A percentile compares a stretch with the other conserved stretches of the same genome.
phyloP scores from a whole-genome alignment of 1,140 invertebrate species.

The Aphis gossypii region DNA sequence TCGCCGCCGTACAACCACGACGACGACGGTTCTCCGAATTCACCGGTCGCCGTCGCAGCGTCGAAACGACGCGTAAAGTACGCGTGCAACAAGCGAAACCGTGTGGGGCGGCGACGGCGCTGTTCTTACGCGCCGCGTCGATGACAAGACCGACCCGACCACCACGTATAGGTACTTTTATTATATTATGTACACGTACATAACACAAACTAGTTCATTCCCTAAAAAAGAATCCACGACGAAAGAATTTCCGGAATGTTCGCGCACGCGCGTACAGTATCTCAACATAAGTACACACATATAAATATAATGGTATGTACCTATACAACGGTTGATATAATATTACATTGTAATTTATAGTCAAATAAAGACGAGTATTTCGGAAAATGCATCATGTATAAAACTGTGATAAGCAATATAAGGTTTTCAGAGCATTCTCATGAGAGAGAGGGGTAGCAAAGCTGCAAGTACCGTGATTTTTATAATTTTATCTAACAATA shows the following conservation, averaged over 20 bases:
- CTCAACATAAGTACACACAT: not conserved
- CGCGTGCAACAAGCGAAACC: constrained; percentile 31
- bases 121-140: not conserved
- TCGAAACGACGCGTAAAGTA: constrained; percentile 35
- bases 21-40: constrained; percentile 31
- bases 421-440: not conserved
- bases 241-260: constrained; percentile 55
- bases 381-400: not conserved
- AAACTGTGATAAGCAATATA: not conserved
- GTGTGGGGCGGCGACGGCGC: not conserved
- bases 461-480: not conserved
- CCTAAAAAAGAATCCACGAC: constrained; percentile 34
- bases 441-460: not conserved
- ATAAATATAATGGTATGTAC: not conserved
- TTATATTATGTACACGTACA: not conserved
- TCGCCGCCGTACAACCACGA: not conserved
- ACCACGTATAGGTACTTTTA: not conserved
- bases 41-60: not conserved
- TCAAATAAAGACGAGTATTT: not conserved
- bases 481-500: not conserved
- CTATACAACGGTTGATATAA: not conserved
- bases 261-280: not conserved
- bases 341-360: not conserved
- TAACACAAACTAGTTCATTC: constrained; percentile 42
- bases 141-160: not conserved